Evolutionary conservation across 2,888 invertebrate genomes (phyloP).

Genomic region (Sialis fuliginosa): DNA sequence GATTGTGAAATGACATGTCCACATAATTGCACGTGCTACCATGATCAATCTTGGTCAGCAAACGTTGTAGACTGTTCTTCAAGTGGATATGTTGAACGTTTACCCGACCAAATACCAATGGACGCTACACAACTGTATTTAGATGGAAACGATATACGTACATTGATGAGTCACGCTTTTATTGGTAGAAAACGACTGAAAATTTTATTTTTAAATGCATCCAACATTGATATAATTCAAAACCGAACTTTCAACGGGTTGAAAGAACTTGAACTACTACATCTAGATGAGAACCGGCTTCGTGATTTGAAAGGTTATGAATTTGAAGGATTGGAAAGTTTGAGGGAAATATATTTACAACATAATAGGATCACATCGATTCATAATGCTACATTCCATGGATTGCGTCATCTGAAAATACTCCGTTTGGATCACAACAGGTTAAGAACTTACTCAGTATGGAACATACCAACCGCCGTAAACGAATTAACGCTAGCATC

Average conservation of each 20-base stretch:
- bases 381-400: constrained; percentile 51
- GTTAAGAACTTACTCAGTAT: constrained; percentile 47
- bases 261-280: constrained; percentile 52
- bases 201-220: constrained; percentile 58
- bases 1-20: constrained; percentile 89
- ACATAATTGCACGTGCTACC: constrained; percentile 72
- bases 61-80: constrained; percentile 71
- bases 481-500: constrained; percentile 47
- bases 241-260: constrained; percentile 76
- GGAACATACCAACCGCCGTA: constrained; percentile 46
- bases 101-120: constrained; percentile 77
- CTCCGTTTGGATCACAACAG: constrained; percentile 56
- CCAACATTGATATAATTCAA: constrained; percentile 59
- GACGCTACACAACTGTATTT: constrained; percentile 76
- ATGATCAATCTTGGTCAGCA: constrained; percentile 72
- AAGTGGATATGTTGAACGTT: constrained; percentile 44
- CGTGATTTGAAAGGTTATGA: constrained; percentile 56
- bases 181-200: constrained; percentile 66
- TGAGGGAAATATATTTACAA: constrained; percentile 55
- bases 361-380: constrained; percentile 53
- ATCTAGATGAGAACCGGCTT: constrained; percentile 57
- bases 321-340: constrained; percentile 57
- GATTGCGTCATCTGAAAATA: constrained; percentile 43
- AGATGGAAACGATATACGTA: constrained; percentile 64
- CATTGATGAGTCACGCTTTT: constrained; percentile 65